These are phyloP conservation scores for Hiodon tergisus DNA, from an alignment of 2,113 vertebrate species.

Conservation along the genomic window DNA sequence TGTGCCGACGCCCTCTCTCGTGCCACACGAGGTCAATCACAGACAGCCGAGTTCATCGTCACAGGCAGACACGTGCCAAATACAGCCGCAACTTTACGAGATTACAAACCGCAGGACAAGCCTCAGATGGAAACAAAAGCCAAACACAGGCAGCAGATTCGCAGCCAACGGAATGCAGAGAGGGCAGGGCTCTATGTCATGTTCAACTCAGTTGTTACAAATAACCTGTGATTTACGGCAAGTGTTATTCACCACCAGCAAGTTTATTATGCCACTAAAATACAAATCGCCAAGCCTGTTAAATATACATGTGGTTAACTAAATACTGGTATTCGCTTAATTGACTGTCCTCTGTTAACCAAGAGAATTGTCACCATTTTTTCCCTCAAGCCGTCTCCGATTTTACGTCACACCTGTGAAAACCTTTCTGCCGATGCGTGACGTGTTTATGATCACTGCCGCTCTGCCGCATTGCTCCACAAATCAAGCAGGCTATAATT, in stretches of 20 bases:
- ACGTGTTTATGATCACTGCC: background rate
- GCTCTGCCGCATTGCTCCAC: background rate
- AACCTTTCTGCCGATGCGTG: background rate
- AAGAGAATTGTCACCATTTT: conserved; percentile 29
- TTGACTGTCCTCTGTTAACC: conserved; percentile 41
- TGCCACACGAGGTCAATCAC: no score
- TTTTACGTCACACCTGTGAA: background rate
- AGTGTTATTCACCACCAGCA: conserved; percentile 35
- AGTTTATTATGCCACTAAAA: conserved; percentile 40
- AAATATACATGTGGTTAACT: conserved; percentile 30
- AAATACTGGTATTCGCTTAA: conserved; percentile 35
- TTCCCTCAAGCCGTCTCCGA: background rate
- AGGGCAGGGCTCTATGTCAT: background rate
- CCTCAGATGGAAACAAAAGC: no score
- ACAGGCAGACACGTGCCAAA: no score
- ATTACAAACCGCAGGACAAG: no score
- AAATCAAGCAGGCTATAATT: background rate
- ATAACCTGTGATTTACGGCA: conserved; percentile 41
- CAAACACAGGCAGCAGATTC: no score
- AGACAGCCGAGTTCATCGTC: no score
- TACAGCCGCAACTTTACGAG: no score
- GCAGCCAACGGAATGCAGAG: background rate
- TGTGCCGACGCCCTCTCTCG: no score
- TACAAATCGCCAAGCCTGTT: conserved; percentile 37
- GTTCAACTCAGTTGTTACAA: conserved; percentile 35